Percentiles rank a stretch among this genome's conserved stretches.
These are phyloP conservation scores for Lycophotia porphyrea DNA, from an alignment of 2,888 invertebrate genomes.

Conservation along the genomic window DNA sequence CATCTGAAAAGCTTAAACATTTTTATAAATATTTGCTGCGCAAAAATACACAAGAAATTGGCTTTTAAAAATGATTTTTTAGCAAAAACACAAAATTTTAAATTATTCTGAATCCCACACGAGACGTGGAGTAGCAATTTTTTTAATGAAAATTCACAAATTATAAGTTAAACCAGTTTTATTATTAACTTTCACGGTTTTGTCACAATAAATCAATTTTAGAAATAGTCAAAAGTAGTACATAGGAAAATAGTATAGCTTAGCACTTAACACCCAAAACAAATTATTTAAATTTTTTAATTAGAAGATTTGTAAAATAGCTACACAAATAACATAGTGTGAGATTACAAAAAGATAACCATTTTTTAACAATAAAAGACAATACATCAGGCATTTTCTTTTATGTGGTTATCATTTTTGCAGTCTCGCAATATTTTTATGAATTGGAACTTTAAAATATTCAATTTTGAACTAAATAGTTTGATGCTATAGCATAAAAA, in stretches of 20 bases:
- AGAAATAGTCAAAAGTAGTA: slow-evolving; percentile 63
- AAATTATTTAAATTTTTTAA: slow-evolving; percentile 16
- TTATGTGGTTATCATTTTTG: slow-evolving; percentile 34
- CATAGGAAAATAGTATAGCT: slow-evolving; percentile 61
- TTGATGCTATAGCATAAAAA: slow-evolving; percentile 35
- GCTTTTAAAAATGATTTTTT: slow-evolving; percentile 49
- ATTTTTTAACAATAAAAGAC: slow-evolving; percentile 31
- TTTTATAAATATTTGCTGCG: slow-evolving; percentile 57
- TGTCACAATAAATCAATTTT: slow-evolving; percentile 54
- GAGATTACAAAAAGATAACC: slow-evolving; percentile 36
- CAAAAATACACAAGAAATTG: slow-evolving; percentile 38
- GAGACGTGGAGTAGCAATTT: slow-evolving; percentile 62
- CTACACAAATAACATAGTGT: slow-evolving; percentile 37
- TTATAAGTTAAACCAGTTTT: slow-evolving; percentile 33
- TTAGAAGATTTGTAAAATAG: slow-evolving; percentile 40
- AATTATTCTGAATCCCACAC: slow-evolving; percentile 57
- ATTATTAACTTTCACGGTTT: slow-evolving; percentile 43
- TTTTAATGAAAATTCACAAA: slow-evolving; percentile 30
- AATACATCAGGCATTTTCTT: slow-evolving; percentile 13
- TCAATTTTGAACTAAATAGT: slow-evolving; percentile 33
- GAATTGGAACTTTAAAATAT: slow-evolving; percentile 14
- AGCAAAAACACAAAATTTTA: slow-evolving; percentile 40
- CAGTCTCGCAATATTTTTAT: slow-evolving; percentile 54
- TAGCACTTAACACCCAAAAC: slow-evolving; percentile 52
- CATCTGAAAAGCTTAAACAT: slow-evolving; percentile 59